phyloP scores from a whole-genome alignment of 2,888 invertebrate species.

The Rhaphigaster nebulosa region DNA sequence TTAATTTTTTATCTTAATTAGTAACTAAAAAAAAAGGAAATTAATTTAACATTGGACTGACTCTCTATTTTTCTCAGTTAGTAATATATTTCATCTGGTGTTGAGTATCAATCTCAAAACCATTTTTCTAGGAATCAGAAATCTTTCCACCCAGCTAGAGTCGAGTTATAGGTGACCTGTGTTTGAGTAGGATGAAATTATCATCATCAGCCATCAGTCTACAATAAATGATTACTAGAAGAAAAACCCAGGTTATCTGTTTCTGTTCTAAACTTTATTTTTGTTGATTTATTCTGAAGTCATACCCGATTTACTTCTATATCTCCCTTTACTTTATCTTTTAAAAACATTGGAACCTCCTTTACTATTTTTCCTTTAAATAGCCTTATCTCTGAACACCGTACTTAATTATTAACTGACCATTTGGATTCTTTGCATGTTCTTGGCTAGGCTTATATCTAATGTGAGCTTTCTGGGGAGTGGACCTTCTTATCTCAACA shows the following conservation, averaged over 20 bases:
- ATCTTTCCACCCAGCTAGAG: neutral
- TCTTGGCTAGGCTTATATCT: slow-evolving; percentile 75
- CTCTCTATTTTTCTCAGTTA: neutral
- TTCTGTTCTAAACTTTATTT: neutral
- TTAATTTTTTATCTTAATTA: neutral
- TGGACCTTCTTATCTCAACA: slow-evolving; percentile 69
- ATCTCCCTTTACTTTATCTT: too few relatives aligned
- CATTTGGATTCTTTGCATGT: slow-evolving; percentile 73
- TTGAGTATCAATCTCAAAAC: neutral
- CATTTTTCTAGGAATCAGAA: neutral
- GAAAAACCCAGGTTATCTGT: neutral
- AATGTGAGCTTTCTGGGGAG: slow-evolving; percentile 72
- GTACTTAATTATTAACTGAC: slow-evolving; percentile 80
- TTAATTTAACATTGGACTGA: neutral
- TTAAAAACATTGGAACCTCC: too few relatives aligned
- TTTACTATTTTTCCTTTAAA: too few relatives aligned
- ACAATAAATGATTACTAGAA: neutral
- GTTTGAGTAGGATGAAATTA: neutral
- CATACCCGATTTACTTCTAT: too few relatives aligned
- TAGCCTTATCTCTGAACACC: too few relatives aligned
- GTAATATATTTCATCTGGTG: neutral
- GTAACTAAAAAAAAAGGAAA: neutral
- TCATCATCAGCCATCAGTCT: neutral
- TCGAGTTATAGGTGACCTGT: too few relatives aligned
- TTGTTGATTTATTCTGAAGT: too few relatives aligned